Evolutionary conservation across 2,797 vertebrate species (phyloP).

Genomic region (Capromys pilorides): DNA sequence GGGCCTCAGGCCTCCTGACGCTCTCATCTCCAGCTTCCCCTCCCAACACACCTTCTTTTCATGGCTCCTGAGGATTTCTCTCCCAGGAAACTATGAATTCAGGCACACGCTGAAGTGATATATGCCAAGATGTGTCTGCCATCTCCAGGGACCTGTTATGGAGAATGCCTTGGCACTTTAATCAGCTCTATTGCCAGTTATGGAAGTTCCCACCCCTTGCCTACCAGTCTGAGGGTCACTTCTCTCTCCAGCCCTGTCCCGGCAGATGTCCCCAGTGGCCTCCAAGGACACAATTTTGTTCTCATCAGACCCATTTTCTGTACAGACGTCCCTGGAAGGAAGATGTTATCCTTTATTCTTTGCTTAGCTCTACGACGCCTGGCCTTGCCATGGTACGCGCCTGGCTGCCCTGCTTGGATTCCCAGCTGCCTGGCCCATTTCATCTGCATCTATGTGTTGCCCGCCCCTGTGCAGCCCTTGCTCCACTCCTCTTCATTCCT

Average conservation of each 20-base stretch:
- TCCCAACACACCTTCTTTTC: background rate
- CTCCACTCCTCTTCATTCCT: background rate
- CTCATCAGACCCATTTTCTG: background rate
- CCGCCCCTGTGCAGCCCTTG: background rate
- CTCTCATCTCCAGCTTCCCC: background rate
- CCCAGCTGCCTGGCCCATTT: fast-evolving
- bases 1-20: background rate
- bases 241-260: background rate
- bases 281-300: background rate
- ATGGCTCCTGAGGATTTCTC: background rate
- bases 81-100: background rate
- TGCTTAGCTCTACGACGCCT: background rate
- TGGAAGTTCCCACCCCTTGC: background rate
- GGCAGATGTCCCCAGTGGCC: background rate
- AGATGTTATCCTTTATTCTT: background rate
- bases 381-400: background rate
- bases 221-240: background rate
- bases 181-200: background rate
- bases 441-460: background rate
- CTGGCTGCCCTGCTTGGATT: background rate
- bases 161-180: background rate
- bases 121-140: background rate
- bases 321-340: background rate
- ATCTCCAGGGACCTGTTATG: background rate
- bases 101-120: background rate